Percentiles rank a stretch among this genome's conserved stretches.
Conservation (phyloP, 1,140 invertebrate genomes). For the Lamellibrachia luymesi region DNA sequence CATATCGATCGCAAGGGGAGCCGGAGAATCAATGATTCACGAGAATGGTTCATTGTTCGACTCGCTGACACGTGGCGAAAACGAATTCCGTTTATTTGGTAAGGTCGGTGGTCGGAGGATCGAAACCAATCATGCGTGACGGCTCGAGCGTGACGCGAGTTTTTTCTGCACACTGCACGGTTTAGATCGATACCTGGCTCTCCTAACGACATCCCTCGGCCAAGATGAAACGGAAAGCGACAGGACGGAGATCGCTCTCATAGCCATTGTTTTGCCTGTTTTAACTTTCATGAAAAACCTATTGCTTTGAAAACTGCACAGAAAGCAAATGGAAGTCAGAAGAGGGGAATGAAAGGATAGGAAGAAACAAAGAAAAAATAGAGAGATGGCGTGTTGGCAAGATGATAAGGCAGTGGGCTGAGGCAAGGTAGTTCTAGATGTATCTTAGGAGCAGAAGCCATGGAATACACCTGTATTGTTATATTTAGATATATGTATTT, state of each 20-base stretch:
- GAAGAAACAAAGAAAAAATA: no score
- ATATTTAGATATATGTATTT: no score
- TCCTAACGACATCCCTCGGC: not conserved
- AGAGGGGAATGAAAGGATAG: not conserved
- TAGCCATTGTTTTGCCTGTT: not conserved
- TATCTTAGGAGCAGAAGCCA: no score
- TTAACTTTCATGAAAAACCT: not conserved
- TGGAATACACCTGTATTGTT: no score
- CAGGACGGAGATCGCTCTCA: not conserved
- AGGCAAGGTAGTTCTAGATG: no score
- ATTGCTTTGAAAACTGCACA: not conserved
- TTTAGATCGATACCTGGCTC: not conserved
- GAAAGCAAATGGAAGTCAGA: not conserved
- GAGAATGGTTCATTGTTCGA: not conserved
- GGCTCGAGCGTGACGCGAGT: not conserved
- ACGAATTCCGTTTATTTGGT: not conserved
- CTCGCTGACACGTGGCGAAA: not conserved
- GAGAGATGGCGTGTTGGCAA: no score
- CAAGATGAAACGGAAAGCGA: not conserved
- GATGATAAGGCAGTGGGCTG: no score
- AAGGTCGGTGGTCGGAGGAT: not conserved
- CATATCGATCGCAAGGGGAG: not conserved
- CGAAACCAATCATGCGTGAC: not conserved
- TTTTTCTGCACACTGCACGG: not conserved
- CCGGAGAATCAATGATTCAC: not conserved